Conservation (phyloP, 2,888 invertebrate genomes). For the Patella caerulea region DNA sequence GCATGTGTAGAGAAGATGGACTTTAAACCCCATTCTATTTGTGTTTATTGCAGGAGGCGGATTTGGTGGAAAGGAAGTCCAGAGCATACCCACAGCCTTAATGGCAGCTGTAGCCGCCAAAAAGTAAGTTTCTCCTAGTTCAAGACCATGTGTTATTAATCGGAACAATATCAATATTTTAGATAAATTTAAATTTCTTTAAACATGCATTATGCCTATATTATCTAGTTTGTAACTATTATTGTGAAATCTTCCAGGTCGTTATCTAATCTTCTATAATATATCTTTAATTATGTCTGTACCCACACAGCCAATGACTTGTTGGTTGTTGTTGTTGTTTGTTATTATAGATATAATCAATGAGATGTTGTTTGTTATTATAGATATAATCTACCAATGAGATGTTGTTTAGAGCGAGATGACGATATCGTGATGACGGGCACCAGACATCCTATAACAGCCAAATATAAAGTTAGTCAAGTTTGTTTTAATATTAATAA, state of each 20-base stretch:
- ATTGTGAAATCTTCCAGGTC: no score
- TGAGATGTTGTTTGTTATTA: slow-evolving; percentile 75
- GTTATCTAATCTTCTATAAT: no score
- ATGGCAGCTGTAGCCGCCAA: slow-evolving; percentile 88
- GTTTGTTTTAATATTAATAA: background rate
- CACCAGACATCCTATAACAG: slow-evolving; percentile 87
- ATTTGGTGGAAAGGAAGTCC: slow-evolving; percentile 95
- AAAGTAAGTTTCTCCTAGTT: slow-evolving; percentile 70
- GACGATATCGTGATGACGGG: slow-evolving; percentile 93
- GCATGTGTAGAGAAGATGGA: background rate
- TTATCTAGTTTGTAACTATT: no score
- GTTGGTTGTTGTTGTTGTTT: background rate
- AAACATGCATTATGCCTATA: no score
- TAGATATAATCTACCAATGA: slow-evolving; percentile 79
- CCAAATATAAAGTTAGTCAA: slow-evolving; percentile 80
- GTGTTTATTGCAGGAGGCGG: slow-evolving; percentile 79
- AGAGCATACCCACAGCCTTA: slow-evolving; percentile 79
- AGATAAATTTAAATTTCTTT: no score
- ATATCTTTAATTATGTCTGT: no score
- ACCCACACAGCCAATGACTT: no score
- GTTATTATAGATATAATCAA: slow-evolving; percentile 68
- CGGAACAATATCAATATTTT: no score
- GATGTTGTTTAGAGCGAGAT: slow-evolving; percentile 89
- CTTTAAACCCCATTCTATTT: background rate
- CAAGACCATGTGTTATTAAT: no score